Evolutionary conservation across 1,140 invertebrate genomes (phyloP).

Genomic region (Diachasmimorpha longicaudata): DNA sequence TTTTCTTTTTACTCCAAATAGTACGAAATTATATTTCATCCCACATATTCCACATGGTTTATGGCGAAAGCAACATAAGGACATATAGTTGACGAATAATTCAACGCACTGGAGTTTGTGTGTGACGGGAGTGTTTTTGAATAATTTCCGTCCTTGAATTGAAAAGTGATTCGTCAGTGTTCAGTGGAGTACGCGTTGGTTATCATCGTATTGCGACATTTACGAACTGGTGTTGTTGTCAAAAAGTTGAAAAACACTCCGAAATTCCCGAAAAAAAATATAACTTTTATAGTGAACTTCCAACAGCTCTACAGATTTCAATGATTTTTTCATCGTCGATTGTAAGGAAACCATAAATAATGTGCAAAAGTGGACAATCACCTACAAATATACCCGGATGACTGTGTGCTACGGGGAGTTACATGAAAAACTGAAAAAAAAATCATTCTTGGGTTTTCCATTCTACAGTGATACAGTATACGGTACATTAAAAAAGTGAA

Average conservation of each 20-base stretch:
- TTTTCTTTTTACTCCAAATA: conserved; percentile 26
- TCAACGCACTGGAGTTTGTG: not conserved
- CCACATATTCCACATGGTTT: not conserved
- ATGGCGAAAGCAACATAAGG: not conserved
- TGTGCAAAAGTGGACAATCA: not conserved
- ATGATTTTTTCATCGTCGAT: not conserved
- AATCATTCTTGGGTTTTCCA: not conserved
- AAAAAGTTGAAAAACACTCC: not conserved
- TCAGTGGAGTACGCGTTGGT: not conserved
- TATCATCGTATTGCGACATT: not conserved
- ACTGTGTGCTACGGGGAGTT: not conserved
- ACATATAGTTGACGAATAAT: not conserved
- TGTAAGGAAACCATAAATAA: not conserved
- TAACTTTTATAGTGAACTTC: not conserved
- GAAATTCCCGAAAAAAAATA: not conserved
- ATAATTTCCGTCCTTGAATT: not conserved
- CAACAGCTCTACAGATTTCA: not conserved
- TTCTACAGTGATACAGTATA: not conserved
- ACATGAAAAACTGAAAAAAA: not conserved
- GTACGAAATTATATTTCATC: not conserved
- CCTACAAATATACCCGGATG: not conserved
- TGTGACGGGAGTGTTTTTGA: not conserved
- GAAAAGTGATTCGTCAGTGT: not conserved
- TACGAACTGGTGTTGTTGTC: not conserved
- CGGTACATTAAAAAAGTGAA: not conserved